A percentile compares a stretch with the other conserved stretches of the same genome.
These are phyloP conservation scores for Hystrix cristata DNA, from an alignment of 2,113 vertebrate genomes.

Conservation along the genomic window DNA sequence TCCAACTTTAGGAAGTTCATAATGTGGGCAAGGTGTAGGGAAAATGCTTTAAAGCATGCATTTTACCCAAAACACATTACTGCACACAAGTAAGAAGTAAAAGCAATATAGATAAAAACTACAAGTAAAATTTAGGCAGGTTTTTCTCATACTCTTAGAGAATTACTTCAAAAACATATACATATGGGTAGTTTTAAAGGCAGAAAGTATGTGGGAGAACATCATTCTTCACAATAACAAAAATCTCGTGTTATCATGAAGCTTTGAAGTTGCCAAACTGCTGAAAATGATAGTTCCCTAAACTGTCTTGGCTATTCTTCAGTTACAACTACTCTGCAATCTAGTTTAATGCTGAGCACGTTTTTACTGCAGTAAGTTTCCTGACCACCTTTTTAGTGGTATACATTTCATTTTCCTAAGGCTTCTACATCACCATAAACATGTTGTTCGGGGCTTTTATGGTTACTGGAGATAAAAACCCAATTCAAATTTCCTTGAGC, in stretches of 20 bases:
- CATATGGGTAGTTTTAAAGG: not conserved
- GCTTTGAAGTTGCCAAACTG: not conserved
- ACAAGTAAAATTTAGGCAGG: not conserved
- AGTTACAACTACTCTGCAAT: not conserved
- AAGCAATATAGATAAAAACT: not conserved
- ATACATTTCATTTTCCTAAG: not conserved
- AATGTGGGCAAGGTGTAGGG: not conserved
- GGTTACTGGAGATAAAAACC: not conserved
- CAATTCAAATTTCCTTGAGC: not conserved
- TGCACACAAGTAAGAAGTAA: not conserved
- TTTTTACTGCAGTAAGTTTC: not conserved
- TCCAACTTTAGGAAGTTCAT: not conserved
- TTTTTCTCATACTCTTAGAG: not conserved
- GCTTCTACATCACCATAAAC: not conserved
- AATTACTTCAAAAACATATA: constrained; percentile 7
- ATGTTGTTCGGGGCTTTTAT: not conserved
- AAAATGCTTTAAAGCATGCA: constrained; percentile 9
- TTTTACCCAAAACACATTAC: constrained; percentile 18
- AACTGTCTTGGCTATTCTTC: not conserved
- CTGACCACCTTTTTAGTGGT: not conserved
- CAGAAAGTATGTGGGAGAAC: not conserved
- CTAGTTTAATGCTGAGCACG: not conserved
- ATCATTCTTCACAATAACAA: constrained; percentile 4
- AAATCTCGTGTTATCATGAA: not conserved
- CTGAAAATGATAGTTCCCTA: constrained; percentile 3